These are phyloP conservation scores for Druon quercuslanigerum DNA, from an alignment of 1,140 invertebrate genomes.

Conservation along the genomic window DNA sequence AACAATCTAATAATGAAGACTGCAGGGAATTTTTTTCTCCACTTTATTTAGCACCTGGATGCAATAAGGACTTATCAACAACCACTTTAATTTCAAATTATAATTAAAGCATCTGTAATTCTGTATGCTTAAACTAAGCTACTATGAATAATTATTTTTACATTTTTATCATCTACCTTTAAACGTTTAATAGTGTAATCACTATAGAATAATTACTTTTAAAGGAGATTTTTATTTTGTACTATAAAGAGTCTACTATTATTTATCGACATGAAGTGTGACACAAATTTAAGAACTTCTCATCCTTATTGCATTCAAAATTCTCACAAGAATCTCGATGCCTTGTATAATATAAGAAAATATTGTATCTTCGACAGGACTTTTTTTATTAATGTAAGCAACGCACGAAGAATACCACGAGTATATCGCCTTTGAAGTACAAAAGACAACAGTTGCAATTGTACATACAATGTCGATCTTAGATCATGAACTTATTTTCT, in stretches of 20 bases:
- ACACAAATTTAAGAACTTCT: neutral
- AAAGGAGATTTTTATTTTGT: too few relatives aligned
- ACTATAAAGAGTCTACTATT: neutral
- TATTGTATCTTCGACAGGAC: neutral
- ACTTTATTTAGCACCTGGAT: conserved; percentile 2
- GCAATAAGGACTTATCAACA: neutral
- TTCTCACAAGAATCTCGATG: conserved; percentile 17
- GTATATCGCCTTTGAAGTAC: conserved; percentile 31
- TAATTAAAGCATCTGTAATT: neutral
- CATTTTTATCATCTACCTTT: neutral
- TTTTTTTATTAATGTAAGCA: conserved; percentile 5
- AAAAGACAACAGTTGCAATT: conserved; percentile 22
- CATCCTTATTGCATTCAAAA: conserved; percentile 12
- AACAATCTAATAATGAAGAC: conserved; percentile 20
- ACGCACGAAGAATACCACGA: conserved; percentile 9
- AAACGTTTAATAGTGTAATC: neutral
- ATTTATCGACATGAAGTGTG: neutral
- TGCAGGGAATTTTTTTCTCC: conserved; percentile 17
- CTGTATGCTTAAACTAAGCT: neutral
- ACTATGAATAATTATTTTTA: neutral
- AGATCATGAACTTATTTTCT: neutral
- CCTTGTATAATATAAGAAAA: conserved; percentile 22
- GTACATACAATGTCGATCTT: conserved; percentile 16
- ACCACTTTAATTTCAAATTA: neutral
- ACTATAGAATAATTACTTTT: too few relatives aligned